A percentile compares a stretch with the other conserved stretches of the same genome.
Evolutionary conservation across 2,888 invertebrate species (phyloP).

Genomic region (Anoplius nigerrimus): DNA sequence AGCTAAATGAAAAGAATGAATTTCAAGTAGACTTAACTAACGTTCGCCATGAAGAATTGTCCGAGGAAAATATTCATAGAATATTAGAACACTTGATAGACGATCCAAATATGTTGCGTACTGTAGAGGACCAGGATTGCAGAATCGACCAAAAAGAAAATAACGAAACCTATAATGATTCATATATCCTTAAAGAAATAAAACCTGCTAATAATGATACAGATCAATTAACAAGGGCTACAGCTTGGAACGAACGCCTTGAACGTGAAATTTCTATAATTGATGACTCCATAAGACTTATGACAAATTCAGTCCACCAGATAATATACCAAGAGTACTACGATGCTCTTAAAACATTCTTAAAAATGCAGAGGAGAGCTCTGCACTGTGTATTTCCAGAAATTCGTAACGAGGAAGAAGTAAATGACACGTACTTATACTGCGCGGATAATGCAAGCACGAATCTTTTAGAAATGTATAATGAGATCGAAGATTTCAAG

Average conservation of each 20-base stretch:
- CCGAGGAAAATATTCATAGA: slow-evolving; percentile 34
- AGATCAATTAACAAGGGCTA: slow-evolving; percentile 40
- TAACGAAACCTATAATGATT: not conserved
- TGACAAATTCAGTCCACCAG: slow-evolving; percentile 41
- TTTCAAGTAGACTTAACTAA: slow-evolving; percentile 56
- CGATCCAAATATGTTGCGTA: not conserved
- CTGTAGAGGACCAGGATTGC: not conserved
- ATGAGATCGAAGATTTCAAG: slow-evolving; percentile 65
- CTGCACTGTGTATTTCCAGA: slow-evolving; percentile 65
- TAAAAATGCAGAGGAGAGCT: slow-evolving; percentile 63
- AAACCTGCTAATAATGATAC: slow-evolving; percentile 15
- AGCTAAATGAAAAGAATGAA: slow-evolving; percentile 47
- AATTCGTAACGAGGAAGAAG: slow-evolving; percentile 61
- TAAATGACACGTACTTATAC: slow-evolving; percentile 60
- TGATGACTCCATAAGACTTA: slow-evolving; percentile 26
- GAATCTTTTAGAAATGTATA: slow-evolving; percentile 61
- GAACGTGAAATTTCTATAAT: slow-evolving; percentile 60
- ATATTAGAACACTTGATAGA: slow-evolving; percentile 44
- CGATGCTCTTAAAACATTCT: slow-evolving; percentile 53
- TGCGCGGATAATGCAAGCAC: slow-evolving; percentile 36
- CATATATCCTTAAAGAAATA: not conserved
- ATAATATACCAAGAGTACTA: slow-evolving; percentile 49
- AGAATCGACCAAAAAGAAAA: not conserved
- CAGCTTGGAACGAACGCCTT: slow-evolving; percentile 62
- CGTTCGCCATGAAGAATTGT: slow-evolving; percentile 36